phyloP scores from a whole-genome alignment of 1,140 invertebrate species.

The Drosophila navojoa region DNA sequence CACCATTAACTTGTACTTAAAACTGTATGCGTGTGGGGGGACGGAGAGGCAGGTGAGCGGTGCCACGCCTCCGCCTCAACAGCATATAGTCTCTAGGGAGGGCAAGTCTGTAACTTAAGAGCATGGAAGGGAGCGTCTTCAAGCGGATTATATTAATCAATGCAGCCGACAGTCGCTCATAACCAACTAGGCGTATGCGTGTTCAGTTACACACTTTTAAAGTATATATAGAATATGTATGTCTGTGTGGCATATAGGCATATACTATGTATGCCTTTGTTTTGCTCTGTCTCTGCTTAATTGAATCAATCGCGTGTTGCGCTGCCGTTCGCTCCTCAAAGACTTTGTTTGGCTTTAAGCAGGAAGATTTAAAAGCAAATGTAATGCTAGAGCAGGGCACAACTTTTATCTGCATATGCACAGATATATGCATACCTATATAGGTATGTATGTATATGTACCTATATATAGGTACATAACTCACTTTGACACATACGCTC shows the following conservation, averaged over 20 bases:
- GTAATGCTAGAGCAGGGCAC: constrained; percentile 69
- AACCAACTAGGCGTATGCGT: constrained; percentile 76
- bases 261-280: constrained; percentile 27
- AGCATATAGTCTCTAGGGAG: constrained; percentile 22
- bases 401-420: constrained; percentile 30
- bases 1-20: constrained; percentile 82
- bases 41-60: background rate
- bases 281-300: constrained; percentile 47
- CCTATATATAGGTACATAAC: constrained; percentile 66
- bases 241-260: background rate
- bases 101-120: constrained; percentile 64
- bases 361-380: constrained; percentile 75
- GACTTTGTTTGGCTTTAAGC: constrained; percentile 81
- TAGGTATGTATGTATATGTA: constrained; percentile 16
- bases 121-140: constrained; percentile 62
- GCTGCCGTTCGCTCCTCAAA: constrained; percentile 59
- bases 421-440: constrained; percentile 45
- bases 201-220: constrained; percentile 42
- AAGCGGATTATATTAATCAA: constrained; percentile 84
- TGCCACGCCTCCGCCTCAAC: background rate
- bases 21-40: constrained; percentile 63
- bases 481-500: constrained; percentile 53
- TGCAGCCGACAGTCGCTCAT: constrained; percentile 54
- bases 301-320: constrained; percentile 72
- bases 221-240: constrained; percentile 3